phyloP scores from a whole-genome alignment of 2,797 vertebrate species.

The Lepidocolaptes lacrymiger region DNA sequence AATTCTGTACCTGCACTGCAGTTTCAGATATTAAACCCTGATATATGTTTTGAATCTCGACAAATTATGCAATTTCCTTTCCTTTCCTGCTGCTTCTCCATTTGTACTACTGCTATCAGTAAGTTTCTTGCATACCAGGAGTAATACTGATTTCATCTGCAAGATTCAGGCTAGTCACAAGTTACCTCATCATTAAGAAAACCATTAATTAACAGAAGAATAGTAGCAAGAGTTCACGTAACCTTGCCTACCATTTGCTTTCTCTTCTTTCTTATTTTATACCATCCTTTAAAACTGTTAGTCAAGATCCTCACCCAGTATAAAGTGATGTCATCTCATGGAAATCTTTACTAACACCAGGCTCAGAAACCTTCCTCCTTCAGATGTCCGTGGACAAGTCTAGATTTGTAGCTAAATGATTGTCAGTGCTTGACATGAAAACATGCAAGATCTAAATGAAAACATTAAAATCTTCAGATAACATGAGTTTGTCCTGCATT shows the following conservation, averaged over 20 bases:
- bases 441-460: not conserved
- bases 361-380: not conserved
- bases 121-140: not conserved
- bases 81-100: slow-evolving; percentile 9
- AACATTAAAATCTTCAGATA: not conserved
- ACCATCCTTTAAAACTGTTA: not conserved
- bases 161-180: not conserved
- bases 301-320: not conserved
- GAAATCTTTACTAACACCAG: not conserved
- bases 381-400: not conserved
- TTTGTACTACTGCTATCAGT: not conserved
- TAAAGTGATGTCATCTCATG: not conserved
- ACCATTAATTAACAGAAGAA: not conserved
- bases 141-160: slow-evolving; percentile 14
- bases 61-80: slow-evolving; percentile 29
- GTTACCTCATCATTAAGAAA: slow-evolving; percentile 6
- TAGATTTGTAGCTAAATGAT: not conserved
- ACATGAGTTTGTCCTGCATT: not conserved
- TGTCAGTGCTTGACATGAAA: not conserved
- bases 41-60: slow-evolving; percentile 16
- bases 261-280: not conserved
- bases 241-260: not conserved
- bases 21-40: slow-evolving; percentile 20
- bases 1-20: not conserved
- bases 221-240: not conserved